These are phyloP conservation scores for Corbicula japonica DNA, from an alignment of 2,888 invertebrate species.

Conservation along the genomic window DNA sequence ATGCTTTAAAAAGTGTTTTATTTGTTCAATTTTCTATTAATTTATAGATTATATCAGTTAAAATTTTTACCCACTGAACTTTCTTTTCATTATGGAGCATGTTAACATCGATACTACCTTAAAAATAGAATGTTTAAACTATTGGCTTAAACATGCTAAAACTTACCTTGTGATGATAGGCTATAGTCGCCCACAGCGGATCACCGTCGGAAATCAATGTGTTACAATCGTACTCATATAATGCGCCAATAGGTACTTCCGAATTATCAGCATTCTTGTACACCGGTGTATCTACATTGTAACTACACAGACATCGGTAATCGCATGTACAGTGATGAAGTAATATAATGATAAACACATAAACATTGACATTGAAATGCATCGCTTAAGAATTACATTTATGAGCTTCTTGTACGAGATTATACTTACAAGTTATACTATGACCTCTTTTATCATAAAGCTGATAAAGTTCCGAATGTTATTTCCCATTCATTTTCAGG, in stretches of 20 bases:
- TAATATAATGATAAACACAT: not conserved
- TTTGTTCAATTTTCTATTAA: too few species aligned
- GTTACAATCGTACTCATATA: slow-evolving; percentile 56
- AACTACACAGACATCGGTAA: slow-evolving; percentile 49
- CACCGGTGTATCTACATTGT: slow-evolving; percentile 32
- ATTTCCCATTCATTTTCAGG: too few species aligned
- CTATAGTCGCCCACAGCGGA: not conserved
- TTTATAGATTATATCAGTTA: too few species aligned
- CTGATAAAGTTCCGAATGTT: too few species aligned
- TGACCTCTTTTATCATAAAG: too few species aligned
- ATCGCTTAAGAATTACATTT: not conserved
- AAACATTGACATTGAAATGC: not conserved
- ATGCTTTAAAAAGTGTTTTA: too few species aligned
- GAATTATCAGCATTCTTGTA: slow-evolving; percentile 5
- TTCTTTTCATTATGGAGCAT: too few species aligned
- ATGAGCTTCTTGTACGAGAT: not conserved
- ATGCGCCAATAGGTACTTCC: slow-evolving; percentile 21
- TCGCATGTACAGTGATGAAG: not conserved
- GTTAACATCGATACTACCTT: too few species aligned
- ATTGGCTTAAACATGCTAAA: not conserved
- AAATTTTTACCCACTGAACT: too few species aligned
- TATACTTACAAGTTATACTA: not conserved
- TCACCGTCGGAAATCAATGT: not conserved
- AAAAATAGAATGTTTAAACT: too few species aligned
- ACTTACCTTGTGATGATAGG: slow-evolving; percentile 9